Evolutionary conservation across 2,797 vertebrate species (phyloP).

Genomic region (Xenopus petersii): DNA sequence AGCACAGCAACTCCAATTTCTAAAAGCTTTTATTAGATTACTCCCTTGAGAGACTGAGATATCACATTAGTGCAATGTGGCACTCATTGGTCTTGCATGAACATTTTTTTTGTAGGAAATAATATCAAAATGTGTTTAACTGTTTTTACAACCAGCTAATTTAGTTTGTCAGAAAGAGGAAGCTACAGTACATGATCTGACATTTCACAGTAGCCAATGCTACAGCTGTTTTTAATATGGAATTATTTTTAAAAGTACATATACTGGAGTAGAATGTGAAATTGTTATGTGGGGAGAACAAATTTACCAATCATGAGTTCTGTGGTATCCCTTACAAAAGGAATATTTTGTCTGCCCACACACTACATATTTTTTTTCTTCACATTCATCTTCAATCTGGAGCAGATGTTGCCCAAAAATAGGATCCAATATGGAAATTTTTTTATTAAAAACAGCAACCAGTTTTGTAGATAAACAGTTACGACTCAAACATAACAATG

Average conservation of each 20-base stretch:
- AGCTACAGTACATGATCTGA: slow-evolving; percentile 30
- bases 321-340: slow-evolving; percentile 38
- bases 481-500: slow-evolving; percentile 38
- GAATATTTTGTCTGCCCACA: slow-evolving; percentile 45
- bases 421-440: slow-evolving; percentile 45
- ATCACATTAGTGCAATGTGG: neutral
- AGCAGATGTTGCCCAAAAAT: slow-evolving; percentile 45
- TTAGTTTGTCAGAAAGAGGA: slow-evolving; percentile 39
- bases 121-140: slow-evolving; percentile 20
- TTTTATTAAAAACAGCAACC: slow-evolving; percentile 42
- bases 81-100: neutral
- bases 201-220: slow-evolving; percentile 43
- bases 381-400: slow-evolving; percentile 32
- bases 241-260: slow-evolving; percentile 37
- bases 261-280: slow-evolving; percentile 29
- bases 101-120: slow-evolving; percentile 24
- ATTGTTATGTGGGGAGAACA: slow-evolving; percentile 41
- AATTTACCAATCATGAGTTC: slow-evolving; percentile 38
- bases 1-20: neutral
- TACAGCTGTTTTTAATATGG: slow-evolving; percentile 41
- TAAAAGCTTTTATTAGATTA: neutral
- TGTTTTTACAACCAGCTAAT: slow-evolving; percentile 34
- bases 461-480: slow-evolving; percentile 27
- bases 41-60: neutral
- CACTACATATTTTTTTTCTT: slow-evolving; percentile 28